Conservation (phyloP, 2,113 vertebrate species). For the Larimichthys polyactis region DNA sequence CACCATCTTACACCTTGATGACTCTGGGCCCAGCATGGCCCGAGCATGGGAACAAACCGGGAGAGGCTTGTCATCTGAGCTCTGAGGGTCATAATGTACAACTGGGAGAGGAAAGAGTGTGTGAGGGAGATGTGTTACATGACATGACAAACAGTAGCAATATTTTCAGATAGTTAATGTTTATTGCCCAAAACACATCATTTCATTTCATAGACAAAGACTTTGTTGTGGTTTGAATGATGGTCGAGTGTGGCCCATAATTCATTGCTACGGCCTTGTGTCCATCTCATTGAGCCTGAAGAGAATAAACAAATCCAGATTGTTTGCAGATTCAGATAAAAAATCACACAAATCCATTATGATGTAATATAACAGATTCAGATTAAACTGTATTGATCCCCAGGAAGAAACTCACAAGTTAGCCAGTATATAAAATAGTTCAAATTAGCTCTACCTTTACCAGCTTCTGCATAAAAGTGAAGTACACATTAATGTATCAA, state of each 20-base stretch:
- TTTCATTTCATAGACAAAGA: neutral
- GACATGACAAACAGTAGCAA: slow-evolving; percentile 31
- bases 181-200: neutral
- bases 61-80: slow-evolving; percentile 32
- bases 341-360: too few species aligned
- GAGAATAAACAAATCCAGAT: neutral
- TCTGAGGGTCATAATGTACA: slow-evolving; percentile 8
- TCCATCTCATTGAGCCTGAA: neutral
- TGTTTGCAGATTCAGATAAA: too few species aligned
- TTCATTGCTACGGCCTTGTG: neutral
- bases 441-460: neutral
- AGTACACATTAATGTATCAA: neutral
- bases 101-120: slow-evolving; percentile 10
- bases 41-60: slow-evolving; percentile 34
- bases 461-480: neutral
- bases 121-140: slow-evolving; percentile 21
- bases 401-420: too few species aligned
- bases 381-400: too few species aligned
- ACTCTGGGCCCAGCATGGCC: slow-evolving; percentile 39
- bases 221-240: neutral
- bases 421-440: neutral
- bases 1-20: slow-evolving; percentile 60
- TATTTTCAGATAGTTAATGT: neutral
- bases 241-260: neutral
- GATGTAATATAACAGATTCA: too few species aligned